Conservation (phyloP, 2,797 vertebrate genomes). For the Scleropages formosus region DNA sequence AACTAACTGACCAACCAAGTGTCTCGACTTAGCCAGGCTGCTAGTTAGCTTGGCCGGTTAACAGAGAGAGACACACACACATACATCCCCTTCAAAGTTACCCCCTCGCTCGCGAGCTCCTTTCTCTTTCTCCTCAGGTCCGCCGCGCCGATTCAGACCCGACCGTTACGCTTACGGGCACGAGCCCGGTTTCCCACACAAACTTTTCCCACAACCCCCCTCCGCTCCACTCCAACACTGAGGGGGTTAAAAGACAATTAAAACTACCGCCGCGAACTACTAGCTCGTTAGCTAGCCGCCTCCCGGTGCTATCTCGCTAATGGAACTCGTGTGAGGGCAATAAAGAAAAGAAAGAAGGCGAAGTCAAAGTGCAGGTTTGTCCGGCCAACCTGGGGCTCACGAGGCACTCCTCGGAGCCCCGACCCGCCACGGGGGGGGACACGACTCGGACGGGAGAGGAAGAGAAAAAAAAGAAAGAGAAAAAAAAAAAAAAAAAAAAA, state of each 20-base stretch:
- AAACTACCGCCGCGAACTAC: constrained; percentile 53
- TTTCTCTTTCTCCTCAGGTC: background rate
- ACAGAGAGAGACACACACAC: background rate
- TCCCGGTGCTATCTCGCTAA: background rate
- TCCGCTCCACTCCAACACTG: constrained; percentile 8
- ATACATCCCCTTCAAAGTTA: constrained; percentile 30
- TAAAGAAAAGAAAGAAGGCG: background rate
- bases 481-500: background rate
- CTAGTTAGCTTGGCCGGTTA: background rate
- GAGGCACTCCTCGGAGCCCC: constrained; percentile 8
- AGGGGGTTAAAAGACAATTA: constrained; percentile 37
- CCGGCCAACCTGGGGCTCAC: background rate
- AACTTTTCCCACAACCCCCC: constrained; percentile 9
- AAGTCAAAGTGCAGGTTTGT: background rate
- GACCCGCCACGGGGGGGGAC: too few species aligned
- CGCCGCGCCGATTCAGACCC: background rate
- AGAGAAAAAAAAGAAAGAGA: too few species aligned
- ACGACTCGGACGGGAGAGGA: too few species aligned
- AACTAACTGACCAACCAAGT: too few species aligned
- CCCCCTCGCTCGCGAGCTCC: constrained; percentile 9
- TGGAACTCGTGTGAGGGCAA: background rate
- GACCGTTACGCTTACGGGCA: too few species aligned
- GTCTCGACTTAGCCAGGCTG: background rate
- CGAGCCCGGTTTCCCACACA: background rate
- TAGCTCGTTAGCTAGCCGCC: constrained; percentile 22